phyloP scores from a whole-genome alignment of 2,113 vertebrate species.

The Bambusicola thoracicus region DNA sequence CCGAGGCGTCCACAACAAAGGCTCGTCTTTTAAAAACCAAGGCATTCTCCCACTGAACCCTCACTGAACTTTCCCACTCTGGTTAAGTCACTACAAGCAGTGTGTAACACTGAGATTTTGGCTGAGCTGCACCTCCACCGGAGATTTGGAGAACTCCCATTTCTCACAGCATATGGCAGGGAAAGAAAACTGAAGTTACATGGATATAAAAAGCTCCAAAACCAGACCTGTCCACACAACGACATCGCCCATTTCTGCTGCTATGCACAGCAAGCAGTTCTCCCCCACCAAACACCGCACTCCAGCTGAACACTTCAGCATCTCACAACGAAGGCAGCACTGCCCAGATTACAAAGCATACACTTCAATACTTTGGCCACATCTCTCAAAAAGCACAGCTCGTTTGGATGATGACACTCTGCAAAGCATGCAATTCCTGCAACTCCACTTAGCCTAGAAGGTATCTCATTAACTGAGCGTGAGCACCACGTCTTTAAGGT shows the following conservation, averaged over 20 bases:
- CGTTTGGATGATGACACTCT: neutral
- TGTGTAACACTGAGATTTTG: neutral
- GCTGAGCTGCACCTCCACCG: neutral
- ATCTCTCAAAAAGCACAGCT: neutral
- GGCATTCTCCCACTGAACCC: neutral
- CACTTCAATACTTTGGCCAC: neutral
- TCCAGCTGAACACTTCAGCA: neutral
- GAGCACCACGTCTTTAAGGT: rapidly evolving
- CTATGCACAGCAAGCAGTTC: neutral
- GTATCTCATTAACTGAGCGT: neutral
- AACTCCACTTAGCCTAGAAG: neutral
- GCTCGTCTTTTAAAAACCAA: neutral
- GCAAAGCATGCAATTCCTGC: neutral
- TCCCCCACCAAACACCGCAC: neutral
- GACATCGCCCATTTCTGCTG: neutral
- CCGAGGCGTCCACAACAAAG: neutral
- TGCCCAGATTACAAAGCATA: neutral
- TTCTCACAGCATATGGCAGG: neutral
- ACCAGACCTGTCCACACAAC: neutral
- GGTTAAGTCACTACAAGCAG: neutral
- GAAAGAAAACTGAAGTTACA: neutral
- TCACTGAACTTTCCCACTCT: neutral
- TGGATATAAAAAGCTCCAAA: neutral
- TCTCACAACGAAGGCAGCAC: neutral
- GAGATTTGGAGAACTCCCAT: neutral